A percentile compares a stretch with the other conserved stretches of the same genome.
Evolutionary conservation across 2,113 vertebrate genomes (phyloP).

Genomic region (Neolamprologus toae): DNA sequence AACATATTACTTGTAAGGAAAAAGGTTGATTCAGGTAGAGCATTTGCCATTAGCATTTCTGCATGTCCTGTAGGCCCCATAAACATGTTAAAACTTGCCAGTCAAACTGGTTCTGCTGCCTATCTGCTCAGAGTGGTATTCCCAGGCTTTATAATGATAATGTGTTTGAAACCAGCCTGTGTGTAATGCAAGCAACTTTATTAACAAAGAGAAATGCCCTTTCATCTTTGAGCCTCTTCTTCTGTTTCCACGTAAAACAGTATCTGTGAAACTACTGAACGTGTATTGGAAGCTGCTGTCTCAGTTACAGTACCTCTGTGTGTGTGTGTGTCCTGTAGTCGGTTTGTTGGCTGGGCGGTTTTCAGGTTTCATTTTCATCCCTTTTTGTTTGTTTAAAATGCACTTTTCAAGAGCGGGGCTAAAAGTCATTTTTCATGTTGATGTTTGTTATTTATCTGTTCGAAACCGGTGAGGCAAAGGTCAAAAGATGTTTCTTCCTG

Average conservation of each 20-base stretch:
- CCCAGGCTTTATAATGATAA: conserved; percentile 9
- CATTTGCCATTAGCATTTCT: not conserved
- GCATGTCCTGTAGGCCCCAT: not conserved
- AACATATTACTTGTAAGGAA: not conserved
- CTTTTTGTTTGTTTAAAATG: conserved; percentile 7
- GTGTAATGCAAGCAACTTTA: not conserved
- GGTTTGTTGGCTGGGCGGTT: not conserved
- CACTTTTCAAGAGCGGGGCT: not conserved
- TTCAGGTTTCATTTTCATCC: conserved; percentile 30
- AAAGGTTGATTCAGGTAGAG: not conserved
- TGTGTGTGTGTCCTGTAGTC: not conserved
- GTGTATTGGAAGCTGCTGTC: not conserved
- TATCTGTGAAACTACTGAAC: not conserved
- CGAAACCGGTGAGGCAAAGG: not conserved
- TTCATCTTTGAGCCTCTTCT: not conserved
- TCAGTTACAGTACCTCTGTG: not conserved
- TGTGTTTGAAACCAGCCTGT: not conserved
- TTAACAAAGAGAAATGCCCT: not conserved
- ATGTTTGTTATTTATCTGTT: not conserved
- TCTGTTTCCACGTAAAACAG: not conserved
- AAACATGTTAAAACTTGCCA: conserved; percentile 49
- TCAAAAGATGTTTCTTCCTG: not conserved
- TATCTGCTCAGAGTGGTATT: not conserved
- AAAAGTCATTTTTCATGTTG: not conserved
- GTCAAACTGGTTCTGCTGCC: conserved; percentile 61